Percentiles rank a stretch among this genome's conserved stretches.
phyloP scores from a whole-genome alignment of 2,888 invertebrate species.

The Tipula lateralis region DNA sequence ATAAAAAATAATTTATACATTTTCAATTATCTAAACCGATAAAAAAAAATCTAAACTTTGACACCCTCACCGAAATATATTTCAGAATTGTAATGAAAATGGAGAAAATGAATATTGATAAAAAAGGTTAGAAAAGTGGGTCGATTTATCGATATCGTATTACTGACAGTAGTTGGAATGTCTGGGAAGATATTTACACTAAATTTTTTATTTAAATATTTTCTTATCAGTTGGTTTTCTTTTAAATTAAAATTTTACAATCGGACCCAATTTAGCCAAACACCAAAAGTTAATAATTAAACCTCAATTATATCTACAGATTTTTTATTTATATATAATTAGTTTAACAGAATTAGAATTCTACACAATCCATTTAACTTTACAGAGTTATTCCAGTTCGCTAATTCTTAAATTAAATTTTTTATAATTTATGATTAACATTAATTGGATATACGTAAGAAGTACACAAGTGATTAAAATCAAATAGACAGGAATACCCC shows the following conservation, averaged over 20 bases:
- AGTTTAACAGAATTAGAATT: not conserved
- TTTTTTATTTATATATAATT: not conserved
- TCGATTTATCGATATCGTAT: not conserved
- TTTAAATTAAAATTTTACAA: not conserved
- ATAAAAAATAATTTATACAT: not conserved
- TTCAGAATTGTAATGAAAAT: not conserved
- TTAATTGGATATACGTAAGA: not conserved
- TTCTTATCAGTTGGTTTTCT: not conserved
- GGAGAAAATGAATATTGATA: not conserved
- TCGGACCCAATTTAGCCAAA: not conserved
- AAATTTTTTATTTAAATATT: not conserved
- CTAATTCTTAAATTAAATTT: not conserved
- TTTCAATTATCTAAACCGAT: conserved; percentile 15
- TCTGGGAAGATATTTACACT: not conserved
- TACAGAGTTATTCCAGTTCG: not conserved
- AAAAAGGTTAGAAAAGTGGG: not conserved
- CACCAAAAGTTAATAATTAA: not conserved
- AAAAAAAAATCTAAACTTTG: conserved; percentile 3
- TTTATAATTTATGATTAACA: not conserved
- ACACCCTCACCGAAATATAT: conserved; percentile 2
- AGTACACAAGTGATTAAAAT: not conserved
- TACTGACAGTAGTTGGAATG: not conserved
- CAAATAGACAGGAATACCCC: not conserved
- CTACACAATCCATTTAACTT: not conserved
- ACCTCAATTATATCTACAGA: not conserved